Conservation (phyloP, 2,888 invertebrate species). For the Podabrus alpinus region DNA sequence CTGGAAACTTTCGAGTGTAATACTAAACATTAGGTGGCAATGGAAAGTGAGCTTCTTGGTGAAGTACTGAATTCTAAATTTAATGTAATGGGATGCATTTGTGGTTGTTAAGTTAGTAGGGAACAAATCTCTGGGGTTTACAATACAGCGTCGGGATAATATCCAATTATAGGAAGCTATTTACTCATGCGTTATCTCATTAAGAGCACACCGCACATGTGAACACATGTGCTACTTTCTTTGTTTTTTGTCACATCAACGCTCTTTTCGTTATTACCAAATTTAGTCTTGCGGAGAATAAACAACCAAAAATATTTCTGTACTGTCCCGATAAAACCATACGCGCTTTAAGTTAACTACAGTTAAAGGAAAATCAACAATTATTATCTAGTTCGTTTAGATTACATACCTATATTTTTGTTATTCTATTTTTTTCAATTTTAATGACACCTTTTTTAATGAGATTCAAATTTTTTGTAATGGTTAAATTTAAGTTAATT, state of each 20-base stretch:
- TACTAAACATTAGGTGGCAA: slow-evolving; percentile 19
- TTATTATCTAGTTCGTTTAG: background rate
- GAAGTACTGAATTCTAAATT: slow-evolving; percentile 28
- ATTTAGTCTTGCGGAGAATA: slow-evolving; percentile 20
- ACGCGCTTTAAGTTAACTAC: background rate
- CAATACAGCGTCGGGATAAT: slow-evolving; percentile 42
- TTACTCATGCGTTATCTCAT: slow-evolving; percentile 47
- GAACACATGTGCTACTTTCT: slow-evolving; percentile 29
- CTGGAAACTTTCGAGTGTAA: slow-evolving; percentile 16
- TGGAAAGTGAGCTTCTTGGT: slow-evolving; percentile 16
- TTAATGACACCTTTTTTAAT: background rate
- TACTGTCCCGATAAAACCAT: slow-evolving; percentile 21
- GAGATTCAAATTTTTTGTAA: too few species aligned
- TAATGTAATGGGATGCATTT: slow-evolving; percentile 30
- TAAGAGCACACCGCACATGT: slow-evolving; percentile 43
- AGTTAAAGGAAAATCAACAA: background rate
- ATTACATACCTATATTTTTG: too few species aligned
- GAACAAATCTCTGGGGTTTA: slow-evolving; percentile 39
- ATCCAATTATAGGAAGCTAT: slow-evolving; percentile 46
- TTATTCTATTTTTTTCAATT: background rate
- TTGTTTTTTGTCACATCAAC: slow-evolving; percentile 32
- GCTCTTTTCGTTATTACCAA: slow-evolving; percentile 11
- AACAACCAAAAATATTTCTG: slow-evolving; percentile 13
- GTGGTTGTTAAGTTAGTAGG: slow-evolving; percentile 32
- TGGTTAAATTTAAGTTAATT: too few species aligned